phyloP scores from a whole-genome alignment of 35 echinoderm and acorn worm species.

The Apostichopus parvimensis region DNA sequence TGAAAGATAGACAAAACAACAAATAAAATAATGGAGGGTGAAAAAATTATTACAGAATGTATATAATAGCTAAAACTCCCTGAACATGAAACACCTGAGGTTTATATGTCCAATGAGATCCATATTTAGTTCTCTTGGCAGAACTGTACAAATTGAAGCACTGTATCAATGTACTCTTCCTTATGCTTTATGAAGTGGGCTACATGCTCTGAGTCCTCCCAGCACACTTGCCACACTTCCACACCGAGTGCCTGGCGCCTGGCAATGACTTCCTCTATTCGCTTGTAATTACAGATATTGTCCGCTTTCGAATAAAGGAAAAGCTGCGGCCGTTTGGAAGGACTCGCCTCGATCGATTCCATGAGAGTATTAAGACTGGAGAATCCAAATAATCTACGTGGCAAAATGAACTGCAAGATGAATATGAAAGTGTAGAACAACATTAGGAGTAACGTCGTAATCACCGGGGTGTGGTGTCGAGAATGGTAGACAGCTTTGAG shows the following conservation, averaged over 20 bases:
- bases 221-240: constrained; percentile 72
- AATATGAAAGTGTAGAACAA: constrained; percentile 10
- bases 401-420: constrained; percentile 43
- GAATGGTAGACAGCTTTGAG: constrained; percentile 52
- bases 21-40: too few relatives aligned
- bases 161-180: constrained; percentile 72
- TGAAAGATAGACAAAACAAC: too few relatives aligned
- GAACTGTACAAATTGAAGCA: constrained; percentile 68
- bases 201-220: constrained; percentile 79
- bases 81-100: too few relatives aligned
- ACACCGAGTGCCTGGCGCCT: constrained; percentile 49
- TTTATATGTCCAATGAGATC: too few relatives aligned
- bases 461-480: constrained; percentile 1
- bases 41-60: too few relatives aligned
- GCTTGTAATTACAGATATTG: constrained; percentile 46
- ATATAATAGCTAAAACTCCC: too few relatives aligned
- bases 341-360: constrained; percentile 52
- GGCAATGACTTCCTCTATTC: constrained; percentile 69
- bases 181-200: constrained; percentile 62
- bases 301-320: constrained; percentile 89
- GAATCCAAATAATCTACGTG: neutral
- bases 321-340: constrained; percentile 63
- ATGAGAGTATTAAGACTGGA: constrained; percentile 11
- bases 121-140: constrained; percentile 6
- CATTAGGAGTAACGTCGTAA: constrained; percentile 39